Conservation (phyloP, 2,888 invertebrate genomes). For the Sclerodermus sp. region DNA sequence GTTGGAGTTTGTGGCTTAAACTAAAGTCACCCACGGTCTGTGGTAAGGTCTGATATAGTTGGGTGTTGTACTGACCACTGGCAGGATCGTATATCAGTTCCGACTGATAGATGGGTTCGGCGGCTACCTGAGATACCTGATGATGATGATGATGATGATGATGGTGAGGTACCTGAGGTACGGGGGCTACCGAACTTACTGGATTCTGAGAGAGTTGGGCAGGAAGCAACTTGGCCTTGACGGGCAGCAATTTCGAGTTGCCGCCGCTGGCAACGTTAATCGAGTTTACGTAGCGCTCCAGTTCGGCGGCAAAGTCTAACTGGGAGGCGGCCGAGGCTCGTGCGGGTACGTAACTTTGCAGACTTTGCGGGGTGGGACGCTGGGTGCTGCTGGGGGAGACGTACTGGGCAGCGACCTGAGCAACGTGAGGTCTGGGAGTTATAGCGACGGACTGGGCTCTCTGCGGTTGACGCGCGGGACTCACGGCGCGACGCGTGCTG, state of each 20-base stretch:
- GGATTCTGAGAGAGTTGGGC: slow-evolving; percentile 2
- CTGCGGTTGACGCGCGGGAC: slow-evolving; percentile 32
- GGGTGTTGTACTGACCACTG: slow-evolving; percentile 77
- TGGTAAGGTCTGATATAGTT: slow-evolving; percentile 75
- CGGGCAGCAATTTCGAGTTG: slow-evolving; percentile 23
- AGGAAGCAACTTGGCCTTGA: slow-evolving; percentile 22
- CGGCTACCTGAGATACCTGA: too few species aligned
- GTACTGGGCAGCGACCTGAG: slow-evolving; percentile 53
- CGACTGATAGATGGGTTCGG: slow-evolving; percentile 74
- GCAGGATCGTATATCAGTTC: slow-evolving; percentile 77
- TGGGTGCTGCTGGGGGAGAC: slow-evolving; percentile 57
- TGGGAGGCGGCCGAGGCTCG: slow-evolving; percentile 49
- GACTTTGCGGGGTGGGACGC: slow-evolving; percentile 38
- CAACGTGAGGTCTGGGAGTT: slow-evolving; percentile 61
- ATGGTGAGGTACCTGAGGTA: too few species aligned
- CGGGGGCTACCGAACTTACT: too few species aligned
- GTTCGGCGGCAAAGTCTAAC: slow-evolving; percentile 74
- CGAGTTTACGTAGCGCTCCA: slow-evolving; percentile 66
- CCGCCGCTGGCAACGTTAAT: slow-evolving; percentile 32
- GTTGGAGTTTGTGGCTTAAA: slow-evolving; percentile 74
- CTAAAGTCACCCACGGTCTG: slow-evolving; percentile 73
- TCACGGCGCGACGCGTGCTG: slow-evolving; percentile 39
- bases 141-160: too few species aligned
- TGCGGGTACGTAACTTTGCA: slow-evolving; percentile 53
- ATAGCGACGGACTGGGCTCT: slow-evolving; percentile 59